These are phyloP conservation scores for Gallinago undulata DNA, from an alignment of 2,113 vertebrate genomes.

Conservation along the genomic window DNA sequence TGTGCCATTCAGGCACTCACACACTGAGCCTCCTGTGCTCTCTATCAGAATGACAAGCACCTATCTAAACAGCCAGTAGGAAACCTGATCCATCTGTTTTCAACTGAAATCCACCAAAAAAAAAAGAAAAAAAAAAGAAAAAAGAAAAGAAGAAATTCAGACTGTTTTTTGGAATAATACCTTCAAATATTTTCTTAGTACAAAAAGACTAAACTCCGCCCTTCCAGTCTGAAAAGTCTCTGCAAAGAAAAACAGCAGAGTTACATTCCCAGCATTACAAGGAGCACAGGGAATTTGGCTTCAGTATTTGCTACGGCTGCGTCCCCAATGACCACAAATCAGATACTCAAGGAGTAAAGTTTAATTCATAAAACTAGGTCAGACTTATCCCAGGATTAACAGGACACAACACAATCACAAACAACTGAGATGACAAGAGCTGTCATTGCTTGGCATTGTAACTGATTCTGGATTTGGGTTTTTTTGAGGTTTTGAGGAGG, in stretches of 20 bases:
- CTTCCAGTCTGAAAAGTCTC: background rate
- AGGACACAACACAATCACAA: background rate
- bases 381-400: background rate
- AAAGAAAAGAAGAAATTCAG: background rate
- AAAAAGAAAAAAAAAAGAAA: background rate
- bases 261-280: background rate
- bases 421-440: background rate
- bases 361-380: background rate
- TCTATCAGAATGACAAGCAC: background rate
- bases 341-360: background rate
- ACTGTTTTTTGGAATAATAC: background rate
- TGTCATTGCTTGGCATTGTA: background rate
- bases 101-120: background rate
- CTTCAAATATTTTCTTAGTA: background rate
- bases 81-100: background rate
- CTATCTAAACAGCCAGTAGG: background rate
- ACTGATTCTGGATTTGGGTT: background rate
- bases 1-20: background rate
- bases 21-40: background rate
- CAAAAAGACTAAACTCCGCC: background rate
- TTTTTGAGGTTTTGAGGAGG: background rate
- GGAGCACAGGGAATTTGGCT: background rate
- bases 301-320: background rate
- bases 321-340: background rate
- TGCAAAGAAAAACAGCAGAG: background rate